Evolutionary conservation across 1,140 invertebrate species (phyloP).

Genomic region (Bactericera cockerelli): DNA sequence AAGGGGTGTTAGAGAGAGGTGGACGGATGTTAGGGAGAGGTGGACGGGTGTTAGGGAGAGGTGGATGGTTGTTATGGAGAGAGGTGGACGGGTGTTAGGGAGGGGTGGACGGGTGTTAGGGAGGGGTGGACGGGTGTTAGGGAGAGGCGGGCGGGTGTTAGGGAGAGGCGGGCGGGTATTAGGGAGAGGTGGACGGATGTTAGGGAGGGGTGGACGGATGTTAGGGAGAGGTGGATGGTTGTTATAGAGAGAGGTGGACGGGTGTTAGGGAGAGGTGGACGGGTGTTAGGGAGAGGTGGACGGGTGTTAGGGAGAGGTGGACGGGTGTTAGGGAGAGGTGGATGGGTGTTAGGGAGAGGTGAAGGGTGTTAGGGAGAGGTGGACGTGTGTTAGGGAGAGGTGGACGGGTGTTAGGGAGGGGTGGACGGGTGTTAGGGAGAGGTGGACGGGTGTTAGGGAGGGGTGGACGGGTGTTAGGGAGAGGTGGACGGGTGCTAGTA

Average conservation of each 20-base stretch:
- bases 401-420: neutral
- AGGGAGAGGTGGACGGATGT: too few species aligned
- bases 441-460: neutral
- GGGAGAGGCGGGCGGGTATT: neutral
- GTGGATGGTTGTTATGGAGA: neutral
- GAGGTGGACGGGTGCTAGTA: neutral
- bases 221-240: neutral
- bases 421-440: neutral
- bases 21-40: neutral
- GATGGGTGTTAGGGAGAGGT: neutral
- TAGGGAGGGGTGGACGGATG: too few species aligned
- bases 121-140: neutral
- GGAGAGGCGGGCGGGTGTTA: neutral
- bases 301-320: slow-evolving; percentile 12
- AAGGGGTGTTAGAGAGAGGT: neutral
- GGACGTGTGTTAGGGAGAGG: neutral
- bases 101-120: neutral
- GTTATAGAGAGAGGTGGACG: slow-evolving; percentile 16
- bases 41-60: too few species aligned
- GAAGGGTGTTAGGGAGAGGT: too few species aligned
- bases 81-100: neutral
- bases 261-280: slow-evolving; percentile 18
- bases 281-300: slow-evolving; percentile 20
- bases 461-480: too few species aligned
- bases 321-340: neutral